A percentile compares a stretch with the other conserved stretches of the same genome.
These are phyloP conservation scores for Artemia sp. DNA, from an alignment of 2,888 invertebrate species.

Conservation along the genomic window DNA sequence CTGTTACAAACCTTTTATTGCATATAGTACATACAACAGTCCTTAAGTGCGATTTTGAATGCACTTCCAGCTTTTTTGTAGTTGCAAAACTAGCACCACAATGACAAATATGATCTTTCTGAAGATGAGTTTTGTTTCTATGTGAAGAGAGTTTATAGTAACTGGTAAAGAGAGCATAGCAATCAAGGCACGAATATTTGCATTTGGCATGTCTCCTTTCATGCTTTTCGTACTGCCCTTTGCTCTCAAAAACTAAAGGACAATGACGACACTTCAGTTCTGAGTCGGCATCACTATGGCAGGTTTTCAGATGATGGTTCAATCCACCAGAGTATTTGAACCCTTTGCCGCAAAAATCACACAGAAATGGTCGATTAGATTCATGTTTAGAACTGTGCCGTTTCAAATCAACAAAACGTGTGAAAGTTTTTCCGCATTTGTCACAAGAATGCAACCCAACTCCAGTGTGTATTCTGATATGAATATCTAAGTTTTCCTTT, in stretches of 20 bases:
- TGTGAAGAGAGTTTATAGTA: background rate
- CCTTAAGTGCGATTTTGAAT: background rate
- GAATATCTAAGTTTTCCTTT: background rate
- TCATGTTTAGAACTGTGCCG: background rate
- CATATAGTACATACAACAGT: slow-evolving; percentile 3
- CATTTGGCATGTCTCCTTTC: background rate
- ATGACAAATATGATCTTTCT: background rate
- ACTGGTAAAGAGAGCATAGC: background rate
- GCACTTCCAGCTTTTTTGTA: background rate
- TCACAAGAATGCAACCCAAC: background rate
- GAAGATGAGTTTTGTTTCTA: background rate
- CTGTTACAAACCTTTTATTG: background rate
- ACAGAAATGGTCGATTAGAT: background rate
- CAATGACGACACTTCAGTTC: background rate
- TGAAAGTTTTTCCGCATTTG: background rate
- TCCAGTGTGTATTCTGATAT: background rate
- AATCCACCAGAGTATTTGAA: background rate
- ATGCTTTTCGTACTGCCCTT: background rate
- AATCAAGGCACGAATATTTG: background rate
- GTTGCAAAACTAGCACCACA: slow-evolving; percentile 3
- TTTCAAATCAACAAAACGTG: slow-evolving; percentile 2
- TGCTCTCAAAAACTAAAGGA: background rate
- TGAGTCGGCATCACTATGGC: background rate
- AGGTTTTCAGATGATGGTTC: background rate
- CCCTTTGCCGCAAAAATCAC: slow-evolving; percentile 9